Base-by-base conservation (phyloP, 2,888 invertebrate genomes). In the Lepidocyrtinus sp. region DNA sequence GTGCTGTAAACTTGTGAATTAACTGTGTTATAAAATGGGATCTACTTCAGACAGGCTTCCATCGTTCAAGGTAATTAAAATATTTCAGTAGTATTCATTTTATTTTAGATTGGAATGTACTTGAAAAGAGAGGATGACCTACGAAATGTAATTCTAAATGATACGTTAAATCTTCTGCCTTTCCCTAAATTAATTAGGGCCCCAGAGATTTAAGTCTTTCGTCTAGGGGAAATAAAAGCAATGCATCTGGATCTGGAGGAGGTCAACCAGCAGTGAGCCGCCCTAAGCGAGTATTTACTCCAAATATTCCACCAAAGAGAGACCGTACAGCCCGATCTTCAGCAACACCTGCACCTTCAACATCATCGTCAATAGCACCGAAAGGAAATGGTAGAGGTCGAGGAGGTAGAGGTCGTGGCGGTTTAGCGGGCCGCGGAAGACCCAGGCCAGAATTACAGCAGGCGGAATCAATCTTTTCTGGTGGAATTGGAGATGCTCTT, bases 261-360 rank as follows among this genome's bases (percentile, higher is more conserved):
- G 61, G 45, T 59, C 71, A 72, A 55, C 24, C 15, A 1, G 25
- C 69, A 12, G 19, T 12, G 19, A 1, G 59, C 1, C n/a, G 59
- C 15, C 71, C 77, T 9, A 61, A 75, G 21, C 61, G 82, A 12
- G 73, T 75, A 7, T 84, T 81, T 68, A 72, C 77, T 22, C 86
- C 86, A 9, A 86, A 86, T 69, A 82, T 86, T 46, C 83, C 84
- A 21, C 82, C 78, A 1, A 81, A 81, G 45, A 27, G 84, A 21
- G 82, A 82, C n/a, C 21, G 75, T 17, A 72, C 65, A 2, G 19
- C 50, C 9, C 24, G n/a, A 15, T 0, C 69, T 3, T 2, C 61
- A 24, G 1, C 71, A 22, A 61, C 17, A 1, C 12, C 68, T n/a
- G 5, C 68, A 1, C 36, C 75, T 1, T 45, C 64, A 7, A 64